Percentiles rank a stretch among this genome's conserved stretches.
Conservation (phyloP, 2,113 vertebrate genomes). For the Elaphurus davidianus region DNA sequence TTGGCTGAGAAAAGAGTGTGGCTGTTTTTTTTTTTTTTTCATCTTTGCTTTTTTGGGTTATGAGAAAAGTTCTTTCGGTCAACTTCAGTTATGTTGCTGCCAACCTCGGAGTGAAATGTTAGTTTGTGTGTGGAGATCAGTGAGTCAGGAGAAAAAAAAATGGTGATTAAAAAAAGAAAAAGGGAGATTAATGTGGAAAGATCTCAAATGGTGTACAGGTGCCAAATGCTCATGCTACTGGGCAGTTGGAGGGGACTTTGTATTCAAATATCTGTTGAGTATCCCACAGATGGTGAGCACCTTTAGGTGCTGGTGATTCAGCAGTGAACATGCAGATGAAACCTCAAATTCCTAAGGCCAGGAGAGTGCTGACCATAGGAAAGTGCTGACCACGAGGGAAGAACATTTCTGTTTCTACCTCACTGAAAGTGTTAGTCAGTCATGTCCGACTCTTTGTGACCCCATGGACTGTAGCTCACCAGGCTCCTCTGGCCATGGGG, state of each 20-base stretch:
- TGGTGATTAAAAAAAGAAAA: not conserved
- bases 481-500: not conserved
- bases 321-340: not conserved
- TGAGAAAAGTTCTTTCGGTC: constrained; percentile 20
- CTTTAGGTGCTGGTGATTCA: not conserved
- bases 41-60: constrained; percentile 13
- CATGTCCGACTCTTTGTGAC: not conserved
- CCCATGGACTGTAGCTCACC: not conserved
- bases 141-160: not conserved
- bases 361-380: too few species aligned
- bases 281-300: not conserved
- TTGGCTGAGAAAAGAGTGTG: constrained; percentile 46
- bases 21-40: not conserved
- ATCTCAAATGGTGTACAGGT: not conserved
- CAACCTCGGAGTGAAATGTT: not conserved
- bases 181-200: not conserved
- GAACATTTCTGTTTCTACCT: not conserved
- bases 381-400: not conserved
- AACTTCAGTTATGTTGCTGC: constrained; percentile 12
- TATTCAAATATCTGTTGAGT: not conserved
- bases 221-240: not conserved
- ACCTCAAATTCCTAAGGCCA: not conserved
- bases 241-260: not conserved
- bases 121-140: constrained; percentile 16
- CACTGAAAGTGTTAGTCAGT: not conserved